Base-by-base conservation (phyloP, 2,888 invertebrate genomes). In the Drosophila gaucha region DNA sequence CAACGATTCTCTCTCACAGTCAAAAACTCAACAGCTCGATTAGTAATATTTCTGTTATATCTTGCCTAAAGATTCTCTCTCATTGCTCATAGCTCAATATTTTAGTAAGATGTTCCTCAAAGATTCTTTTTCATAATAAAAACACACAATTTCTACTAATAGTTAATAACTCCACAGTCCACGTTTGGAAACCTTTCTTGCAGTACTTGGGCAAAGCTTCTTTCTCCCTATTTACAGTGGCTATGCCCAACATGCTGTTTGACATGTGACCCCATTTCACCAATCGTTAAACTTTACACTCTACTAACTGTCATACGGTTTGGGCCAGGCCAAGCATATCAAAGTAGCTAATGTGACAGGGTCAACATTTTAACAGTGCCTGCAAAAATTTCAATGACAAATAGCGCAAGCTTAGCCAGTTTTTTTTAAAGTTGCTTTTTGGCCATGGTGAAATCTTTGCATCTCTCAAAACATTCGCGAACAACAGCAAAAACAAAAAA, bases 271-370 rank as follows among this genome's bases (percentile, higher is more conserved):
- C 84, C 69, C 84, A 78, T 83, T 86, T 76, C 71, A 74, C 71
- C 76, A 74, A 76, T 80, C 86, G 80, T 89, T 85, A 88, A 87
- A 83, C 86, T 87, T 89, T 76, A 88, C 80, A 86, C 88, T 88
- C 88, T 88, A 86, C 64, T 89, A 86, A 83, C 84, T 83, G 69
- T 68, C 60, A 58, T 50, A 52, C 44, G 38, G 28, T 44, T 24
- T 38, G 31, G 52, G 79, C 41, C 65, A 54, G 60, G 60, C 76
- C 82, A 78, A 67, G 70, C 69, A 72, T 83, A 66, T 72, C 83
- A 67, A 60, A 28, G 47, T 33, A 74, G 77, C 62, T 74, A 69
- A 78, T 77, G 71, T 63, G 88, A 62, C 88, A 88, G 84, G 84
- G 84, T 84, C 84, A 84, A 76, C 56, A 14, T 38, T 39, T 62